phyloP scores from a whole-genome alignment of 2,888 invertebrate genomes.

The Coremacera marginata region DNA sequence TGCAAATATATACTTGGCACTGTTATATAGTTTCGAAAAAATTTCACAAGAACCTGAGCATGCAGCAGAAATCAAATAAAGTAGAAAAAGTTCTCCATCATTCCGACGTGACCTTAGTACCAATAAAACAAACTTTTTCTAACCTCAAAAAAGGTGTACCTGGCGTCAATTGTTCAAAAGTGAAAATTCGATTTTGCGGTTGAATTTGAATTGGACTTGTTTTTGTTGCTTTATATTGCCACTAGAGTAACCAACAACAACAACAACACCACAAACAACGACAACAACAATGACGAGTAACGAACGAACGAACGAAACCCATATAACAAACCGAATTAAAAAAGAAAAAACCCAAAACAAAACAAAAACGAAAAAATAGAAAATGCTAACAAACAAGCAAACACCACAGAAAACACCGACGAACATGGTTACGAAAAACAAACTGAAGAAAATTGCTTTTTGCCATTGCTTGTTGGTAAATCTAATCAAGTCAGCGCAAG shows the following conservation, averaged over 20 bases:
- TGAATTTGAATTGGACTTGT: slow-evolving; percentile 47
- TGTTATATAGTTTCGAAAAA: too few species aligned
- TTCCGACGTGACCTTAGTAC: too few species aligned
- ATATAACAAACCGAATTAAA: slow-evolving; percentile 48
- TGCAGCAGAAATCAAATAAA: too few species aligned
- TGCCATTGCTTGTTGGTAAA: slow-evolving; percentile 63
- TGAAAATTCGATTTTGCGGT: slow-evolving; percentile 65
- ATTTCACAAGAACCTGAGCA: too few species aligned
- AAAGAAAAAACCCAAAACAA: slow-evolving; percentile 42
- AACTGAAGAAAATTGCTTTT: slow-evolving; percentile 65
- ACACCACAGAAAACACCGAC: background rate
- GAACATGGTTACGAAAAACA: slow-evolving; percentile 62
- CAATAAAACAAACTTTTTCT: too few species aligned
- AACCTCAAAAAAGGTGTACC: slow-evolving; percentile 42
- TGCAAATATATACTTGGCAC: too few species aligned
- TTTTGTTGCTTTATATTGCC: slow-evolving; percentile 14
- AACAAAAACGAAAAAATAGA: slow-evolving; percentile 10
- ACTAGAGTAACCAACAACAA: background rate
- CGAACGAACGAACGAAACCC: slow-evolving; percentile 43
- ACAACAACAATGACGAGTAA: slow-evolving; percentile 44
- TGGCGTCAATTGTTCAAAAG: slow-evolving; percentile 62
- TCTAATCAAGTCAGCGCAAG: slow-evolving; percentile 65
- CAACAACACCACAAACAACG: slow-evolving; percentile 33
- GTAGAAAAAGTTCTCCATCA: too few species aligned
- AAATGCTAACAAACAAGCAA: background rate